Base-by-base conservation (phyloP, 2,113 vertebrate species). In the Toxostoma redivivum region DNA sequence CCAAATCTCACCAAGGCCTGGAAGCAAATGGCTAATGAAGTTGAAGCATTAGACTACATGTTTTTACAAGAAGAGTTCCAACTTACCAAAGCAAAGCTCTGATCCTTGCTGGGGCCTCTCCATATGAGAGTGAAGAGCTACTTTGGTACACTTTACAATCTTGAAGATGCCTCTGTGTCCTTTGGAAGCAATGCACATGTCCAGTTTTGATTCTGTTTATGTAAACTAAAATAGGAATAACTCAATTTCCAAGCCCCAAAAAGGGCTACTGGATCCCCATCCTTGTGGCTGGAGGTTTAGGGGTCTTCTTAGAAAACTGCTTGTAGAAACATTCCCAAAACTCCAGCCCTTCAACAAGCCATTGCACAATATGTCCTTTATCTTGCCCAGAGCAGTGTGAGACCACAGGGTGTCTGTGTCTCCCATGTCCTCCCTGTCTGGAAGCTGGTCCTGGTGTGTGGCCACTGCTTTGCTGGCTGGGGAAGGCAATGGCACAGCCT, bases 401-500 rank as follows among this genome's bases (percentile, higher is more conserved):
- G 21, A 10, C 24, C 42, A n/a, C 58, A 27, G 31, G 5, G 5
- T 61, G 82, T 58, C 24, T 24, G 15, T 50, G 45, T 30, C 16
- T 40, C 31, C 53, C 56, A 8, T 9, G 6, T 13, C 20, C 60
- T 25, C 17, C 24, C 40, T 2, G 0, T 48, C 44, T 65, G 77
- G 80, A 67, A 69, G 45, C 3, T 22, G 27, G 14, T 76, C 61
- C 40, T 74, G 77, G 65, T 92, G 86, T 74, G 86, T 79, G 91
- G 88, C 44, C 2, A 0, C 16, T 61, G 19, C 82, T 93, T 81
- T 67, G 65, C 4, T 65, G 65, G 18, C 11, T 71, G 61, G 61
- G 60, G 58, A 58, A 47, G 12, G 28, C 7, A 0, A 4, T 33
- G 53, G 47, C 15, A 5, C 7, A 0, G 3, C 28, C 51, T 53